A percentile compares a stretch with the other conserved stretches of the same genome.
These are phyloP conservation scores for Amphibalanus amphitrite DNA, from an alignment of 1,140 invertebrate species.

Conservation along the genomic window DNA sequence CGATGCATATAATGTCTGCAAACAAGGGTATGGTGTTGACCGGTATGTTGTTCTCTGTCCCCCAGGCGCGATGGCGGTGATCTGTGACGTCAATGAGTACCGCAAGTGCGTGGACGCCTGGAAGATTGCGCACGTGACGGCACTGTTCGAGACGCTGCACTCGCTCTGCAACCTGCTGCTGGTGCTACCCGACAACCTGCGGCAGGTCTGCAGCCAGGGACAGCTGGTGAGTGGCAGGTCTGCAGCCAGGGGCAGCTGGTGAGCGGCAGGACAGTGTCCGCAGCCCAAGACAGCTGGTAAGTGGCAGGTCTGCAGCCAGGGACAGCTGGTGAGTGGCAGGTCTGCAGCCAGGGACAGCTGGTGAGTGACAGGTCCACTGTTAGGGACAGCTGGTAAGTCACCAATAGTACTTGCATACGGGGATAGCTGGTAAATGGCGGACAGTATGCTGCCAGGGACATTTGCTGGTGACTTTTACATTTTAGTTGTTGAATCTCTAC, in stretches of 20 bases:
- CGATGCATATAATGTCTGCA: too few relatives aligned
- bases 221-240: too few relatives aligned
- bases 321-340: too few relatives aligned
- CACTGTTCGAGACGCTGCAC: slow-evolving; percentile 84
- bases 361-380: neutral
- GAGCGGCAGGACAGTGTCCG: slow-evolving; percentile 65
- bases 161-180: slow-evolving; percentile 88
- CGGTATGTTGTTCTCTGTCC: neutral
- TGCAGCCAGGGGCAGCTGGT: too few relatives aligned
- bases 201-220: neutral
- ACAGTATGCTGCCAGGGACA: too few relatives aligned
- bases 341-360: too few relatives aligned
- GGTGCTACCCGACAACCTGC: slow-evolving; percentile 85
- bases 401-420: neutral
- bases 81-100: slow-evolving; percentile 93
- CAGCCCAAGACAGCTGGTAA: neutral
- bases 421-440: neutral
- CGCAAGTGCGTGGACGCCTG: slow-evolving; percentile 60
- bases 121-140: slow-evolving; percentile 53
- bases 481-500: too few relatives aligned
- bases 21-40: too few relatives aligned
- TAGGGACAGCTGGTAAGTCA: neutral
- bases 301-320: too few relatives aligned
- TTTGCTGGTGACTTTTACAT: too few relatives aligned
- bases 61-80: slow-evolving; percentile 85